These are phyloP conservation scores for Diglossa cyanea DNA, from an alignment of 2,797 vertebrate species.

Conservation along the genomic window DNA sequence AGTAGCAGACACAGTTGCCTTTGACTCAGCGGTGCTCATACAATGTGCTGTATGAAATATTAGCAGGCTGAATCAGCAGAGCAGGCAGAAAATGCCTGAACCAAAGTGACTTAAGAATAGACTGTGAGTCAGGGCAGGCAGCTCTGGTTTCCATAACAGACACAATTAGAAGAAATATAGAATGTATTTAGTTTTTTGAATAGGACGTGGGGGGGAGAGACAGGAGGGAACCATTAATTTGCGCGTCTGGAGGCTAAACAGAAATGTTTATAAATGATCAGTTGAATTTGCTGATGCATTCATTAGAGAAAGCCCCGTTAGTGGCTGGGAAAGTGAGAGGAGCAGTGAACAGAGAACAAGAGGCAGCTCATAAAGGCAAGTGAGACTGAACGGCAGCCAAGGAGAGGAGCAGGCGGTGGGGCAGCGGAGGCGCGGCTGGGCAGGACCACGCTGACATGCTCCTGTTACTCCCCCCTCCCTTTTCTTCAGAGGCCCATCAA, in stretches of 20 bases:
- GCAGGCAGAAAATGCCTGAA: constrained; percentile 35
- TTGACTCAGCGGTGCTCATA: not conserved
- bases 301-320: constrained; percentile 48
- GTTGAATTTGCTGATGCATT: constrained; percentile 65
- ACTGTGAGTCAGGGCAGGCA: constrained; percentile 21
- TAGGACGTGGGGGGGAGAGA: not conserved
- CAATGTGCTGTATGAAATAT: constrained; percentile 15
- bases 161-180: constrained; percentile 42
- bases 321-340: constrained; percentile 56
- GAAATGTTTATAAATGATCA: constrained; percentile 68
- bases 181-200: not conserved
- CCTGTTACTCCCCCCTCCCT: not conserved
- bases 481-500: constrained; percentile 35
- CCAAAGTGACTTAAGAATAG: constrained; percentile 42
- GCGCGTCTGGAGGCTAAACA: constrained; percentile 27
- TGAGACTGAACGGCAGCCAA: constrained; percentile 77
- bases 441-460: constrained; percentile 51
- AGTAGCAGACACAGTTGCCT: not conserved
- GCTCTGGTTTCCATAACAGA: constrained; percentile 49
- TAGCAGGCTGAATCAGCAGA: constrained; percentile 27
- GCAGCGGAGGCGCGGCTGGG: constrained; percentile 37
- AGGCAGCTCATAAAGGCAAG: constrained; percentile 69
- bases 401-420: constrained; percentile 41
- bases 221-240: constrained; percentile 1
- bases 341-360: constrained; percentile 67